phyloP scores from a whole-genome alignment of 1,140 invertebrate genomes.

The Oryctes rhinoceros region DNA sequence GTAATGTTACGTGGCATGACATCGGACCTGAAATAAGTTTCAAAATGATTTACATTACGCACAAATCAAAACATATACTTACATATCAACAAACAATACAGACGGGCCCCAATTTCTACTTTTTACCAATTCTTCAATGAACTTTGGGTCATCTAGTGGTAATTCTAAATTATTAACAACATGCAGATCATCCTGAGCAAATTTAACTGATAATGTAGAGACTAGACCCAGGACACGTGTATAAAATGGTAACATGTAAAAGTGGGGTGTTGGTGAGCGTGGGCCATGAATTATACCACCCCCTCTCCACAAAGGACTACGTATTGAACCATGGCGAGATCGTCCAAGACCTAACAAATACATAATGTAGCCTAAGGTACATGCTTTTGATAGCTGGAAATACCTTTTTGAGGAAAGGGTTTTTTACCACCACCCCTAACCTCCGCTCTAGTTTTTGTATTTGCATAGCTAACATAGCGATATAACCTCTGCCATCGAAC shows the following conservation, averaged over 20 bases:
- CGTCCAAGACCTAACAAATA: constrained; percentile 67
- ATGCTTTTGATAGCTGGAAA: neutral
- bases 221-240: constrained; percentile 81
- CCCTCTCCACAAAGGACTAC: constrained; percentile 83
- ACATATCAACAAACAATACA: constrained; percentile 93
- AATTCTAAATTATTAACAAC: constrained; percentile 89
- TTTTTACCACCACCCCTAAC: constrained; percentile 87
- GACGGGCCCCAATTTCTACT: constrained; percentile 93
- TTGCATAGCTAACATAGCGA: constrained; percentile 78
- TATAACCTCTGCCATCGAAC: constrained; percentile 89
- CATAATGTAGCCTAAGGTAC: constrained; percentile 36
- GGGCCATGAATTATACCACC: constrained; percentile 91
- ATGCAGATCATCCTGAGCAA: constrained; percentile 95
- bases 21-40: constrained; percentile 71
- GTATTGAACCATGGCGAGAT: constrained; percentile 89
- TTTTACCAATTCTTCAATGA: constrained; percentile 81
- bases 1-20: constrained; percentile 88
- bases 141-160: constrained; percentile 82
- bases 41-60: neutral
- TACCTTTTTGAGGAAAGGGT: constrained; percentile 96
- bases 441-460: constrained; percentile 81
- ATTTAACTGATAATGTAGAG: constrained; percentile 85
- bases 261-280: constrained; percentile 85
- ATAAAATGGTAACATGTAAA: constrained; percentile 90
- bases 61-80: constrained; percentile 53